phyloP scores from a whole-genome alignment of 2,888 invertebrate species.

The Nemotelus pantherinus region DNA sequence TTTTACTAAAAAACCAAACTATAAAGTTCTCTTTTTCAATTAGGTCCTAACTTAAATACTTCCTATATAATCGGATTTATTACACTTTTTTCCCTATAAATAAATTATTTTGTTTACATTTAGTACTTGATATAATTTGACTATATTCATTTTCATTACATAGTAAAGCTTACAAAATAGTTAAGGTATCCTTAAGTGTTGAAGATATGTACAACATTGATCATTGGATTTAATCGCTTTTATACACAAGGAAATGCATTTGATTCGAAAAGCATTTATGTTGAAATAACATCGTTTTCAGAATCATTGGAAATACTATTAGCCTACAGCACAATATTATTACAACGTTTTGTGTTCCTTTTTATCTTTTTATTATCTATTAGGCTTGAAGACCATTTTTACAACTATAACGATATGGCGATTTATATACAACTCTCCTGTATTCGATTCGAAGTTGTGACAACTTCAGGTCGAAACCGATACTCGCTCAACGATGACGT shows the following conservation, averaged over 20 bases:
- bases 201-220: slow-evolving; percentile 39
- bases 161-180: slow-evolving; percentile 36
- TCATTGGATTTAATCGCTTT: slow-evolving; percentile 24
- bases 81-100: slow-evolving; percentile 15
- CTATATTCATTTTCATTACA: slow-evolving; percentile 28
- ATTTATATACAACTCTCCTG: slow-evolving; percentile 91
- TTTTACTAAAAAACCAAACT: slow-evolving; percentile 19
- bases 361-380: background rate
- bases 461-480: slow-evolving; percentile 83
- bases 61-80: slow-evolving; percentile 12
- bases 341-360: background rate
- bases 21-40: background rate
- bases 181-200: slow-evolving; percentile 14
- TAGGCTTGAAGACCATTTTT: slow-evolving; percentile 18
- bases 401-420: slow-evolving; percentile 15
- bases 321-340: slow-evolving; percentile 26
- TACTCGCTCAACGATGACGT: slow-evolving; percentile 83
- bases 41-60: slow-evolving; percentile 10
- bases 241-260: slow-evolving; percentile 29
- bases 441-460: slow-evolving; percentile 87
- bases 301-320: slow-evolving; percentile 4
- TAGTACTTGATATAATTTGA: slow-evolving; percentile 35
- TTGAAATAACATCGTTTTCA: background rate
- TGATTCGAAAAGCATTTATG: slow-evolving; percentile 12
- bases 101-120: slow-evolving; percentile 36